These are phyloP conservation scores for Falco rusticolus DNA, from an alignment of 2,797 vertebrate genomes.

Conservation along the genomic window DNA sequence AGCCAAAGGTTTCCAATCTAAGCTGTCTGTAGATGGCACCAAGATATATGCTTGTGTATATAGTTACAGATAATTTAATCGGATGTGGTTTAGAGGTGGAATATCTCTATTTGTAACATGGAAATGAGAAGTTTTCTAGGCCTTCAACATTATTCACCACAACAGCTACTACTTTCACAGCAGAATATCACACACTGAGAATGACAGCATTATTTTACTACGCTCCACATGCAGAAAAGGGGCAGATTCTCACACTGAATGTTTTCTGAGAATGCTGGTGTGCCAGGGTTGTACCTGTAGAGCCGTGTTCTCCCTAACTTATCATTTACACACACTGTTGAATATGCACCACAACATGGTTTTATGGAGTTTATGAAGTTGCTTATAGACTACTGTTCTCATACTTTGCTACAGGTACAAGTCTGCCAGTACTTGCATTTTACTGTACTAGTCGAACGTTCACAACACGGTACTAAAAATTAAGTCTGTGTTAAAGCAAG, in stretches of 20 bases:
- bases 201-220: background rate
- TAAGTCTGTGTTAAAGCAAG: background rate
- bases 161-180: background rate
- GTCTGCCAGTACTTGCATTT: background rate
- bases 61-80: background rate
- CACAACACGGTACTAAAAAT: background rate
- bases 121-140: background rate
- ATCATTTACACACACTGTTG: background rate
- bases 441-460: background rate
- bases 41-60: background rate
- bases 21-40: background rate
- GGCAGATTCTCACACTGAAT: background rate
- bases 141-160: background rate
- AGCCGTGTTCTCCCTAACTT: background rate
- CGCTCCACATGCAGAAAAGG: accelerated
- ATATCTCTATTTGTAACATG: background rate
- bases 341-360: background rate
- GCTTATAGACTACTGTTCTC: background rate
- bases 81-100: background rate
- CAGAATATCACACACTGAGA: background rate
- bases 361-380: background rate
- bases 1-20: slow-evolving; percentile 1
- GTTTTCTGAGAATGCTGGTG: background rate
- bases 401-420: background rate
- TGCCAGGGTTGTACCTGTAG: background rate